These are phyloP conservation scores for Petrocephalus zakoni DNA, from an alignment of 2,113 vertebrate species.

Conservation along the genomic window DNA sequence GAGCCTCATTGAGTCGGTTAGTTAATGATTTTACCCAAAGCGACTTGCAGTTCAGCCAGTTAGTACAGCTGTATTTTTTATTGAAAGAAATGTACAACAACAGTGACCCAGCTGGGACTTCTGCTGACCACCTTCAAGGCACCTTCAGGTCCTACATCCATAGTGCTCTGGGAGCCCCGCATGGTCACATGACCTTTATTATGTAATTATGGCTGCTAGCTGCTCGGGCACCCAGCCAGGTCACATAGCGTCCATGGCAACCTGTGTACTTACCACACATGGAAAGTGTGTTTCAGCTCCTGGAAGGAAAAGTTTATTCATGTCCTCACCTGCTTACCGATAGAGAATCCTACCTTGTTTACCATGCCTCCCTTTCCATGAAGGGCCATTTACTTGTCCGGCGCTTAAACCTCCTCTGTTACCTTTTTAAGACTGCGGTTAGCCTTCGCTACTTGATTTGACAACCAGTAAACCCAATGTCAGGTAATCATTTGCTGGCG, in stretches of 20 bases:
- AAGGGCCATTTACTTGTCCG: background rate
- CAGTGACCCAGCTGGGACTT: background rate
- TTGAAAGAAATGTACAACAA: background rate
- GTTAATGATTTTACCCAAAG: background rate
- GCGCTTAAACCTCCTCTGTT: background rate
- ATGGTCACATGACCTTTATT: background rate
- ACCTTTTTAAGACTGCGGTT: background rate
- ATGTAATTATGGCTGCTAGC: background rate
- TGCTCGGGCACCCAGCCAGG: background rate
- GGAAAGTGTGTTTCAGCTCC: background rate
- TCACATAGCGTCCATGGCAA: background rate
- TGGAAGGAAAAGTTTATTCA: background rate
- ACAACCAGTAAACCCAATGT: background rate
- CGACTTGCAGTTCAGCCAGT: background rate
- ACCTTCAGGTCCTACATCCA: background rate
- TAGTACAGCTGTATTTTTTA: background rate
- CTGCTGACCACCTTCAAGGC: background rate
- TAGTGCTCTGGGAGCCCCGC: background rate
- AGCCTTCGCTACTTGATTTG: background rate
- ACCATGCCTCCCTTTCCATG: background rate
- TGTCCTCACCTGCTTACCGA: background rate
- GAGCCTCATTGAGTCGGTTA: background rate
- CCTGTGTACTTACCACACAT: background rate
- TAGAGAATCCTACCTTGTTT: background rate
- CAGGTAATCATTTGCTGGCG: background rate